Conservation (phyloP, 1,140 invertebrate genomes). For the Globodera rostochiensis region DNA sequence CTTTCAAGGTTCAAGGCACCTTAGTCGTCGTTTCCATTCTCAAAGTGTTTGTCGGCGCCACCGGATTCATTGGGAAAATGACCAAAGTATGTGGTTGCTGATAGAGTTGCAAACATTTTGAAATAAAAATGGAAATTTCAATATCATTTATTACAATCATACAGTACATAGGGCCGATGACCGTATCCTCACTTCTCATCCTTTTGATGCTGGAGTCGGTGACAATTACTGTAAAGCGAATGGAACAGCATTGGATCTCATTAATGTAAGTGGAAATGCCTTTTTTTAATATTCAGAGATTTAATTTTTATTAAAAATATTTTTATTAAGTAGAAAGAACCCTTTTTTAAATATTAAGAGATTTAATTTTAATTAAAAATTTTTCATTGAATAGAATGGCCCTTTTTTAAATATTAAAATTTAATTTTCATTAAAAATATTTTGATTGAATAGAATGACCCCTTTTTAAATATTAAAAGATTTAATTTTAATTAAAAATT, state of each 20-base stretch:
- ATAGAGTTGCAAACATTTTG: background rate
- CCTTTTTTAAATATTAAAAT: too few species aligned
- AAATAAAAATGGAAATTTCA: too few species aligned
- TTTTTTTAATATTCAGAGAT: too few species aligned
- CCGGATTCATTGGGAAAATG: conserved; percentile 65
- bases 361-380: too few species aligned
- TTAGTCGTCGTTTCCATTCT: conserved; percentile 55
- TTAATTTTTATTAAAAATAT: too few species aligned
- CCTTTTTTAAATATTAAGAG: too few species aligned
- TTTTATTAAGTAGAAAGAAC: too few species aligned
- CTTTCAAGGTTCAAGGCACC: conserved; percentile 56
- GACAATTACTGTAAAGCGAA: conserved; percentile 47
- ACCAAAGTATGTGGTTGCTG: conserved; percentile 39
- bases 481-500: background rate
- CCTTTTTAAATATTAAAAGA: too few species aligned
- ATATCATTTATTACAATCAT: background rate
- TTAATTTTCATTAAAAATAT: too few species aligned
- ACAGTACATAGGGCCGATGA: conserved; percentile 55
- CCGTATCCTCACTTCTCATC: conserved; percentile 59
- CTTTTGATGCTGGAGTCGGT: conserved; percentile 58
- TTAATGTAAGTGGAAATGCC: conserved; percentile 43
- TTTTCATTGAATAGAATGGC: background rate
- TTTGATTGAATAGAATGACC: too few species aligned
- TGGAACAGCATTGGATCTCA: conserved; percentile 62
- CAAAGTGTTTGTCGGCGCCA: conserved; percentile 60